These are phyloP conservation scores for Araneus ventricosus DNA, from an alignment of 1,140 invertebrate species.

Conservation along the genomic window DNA sequence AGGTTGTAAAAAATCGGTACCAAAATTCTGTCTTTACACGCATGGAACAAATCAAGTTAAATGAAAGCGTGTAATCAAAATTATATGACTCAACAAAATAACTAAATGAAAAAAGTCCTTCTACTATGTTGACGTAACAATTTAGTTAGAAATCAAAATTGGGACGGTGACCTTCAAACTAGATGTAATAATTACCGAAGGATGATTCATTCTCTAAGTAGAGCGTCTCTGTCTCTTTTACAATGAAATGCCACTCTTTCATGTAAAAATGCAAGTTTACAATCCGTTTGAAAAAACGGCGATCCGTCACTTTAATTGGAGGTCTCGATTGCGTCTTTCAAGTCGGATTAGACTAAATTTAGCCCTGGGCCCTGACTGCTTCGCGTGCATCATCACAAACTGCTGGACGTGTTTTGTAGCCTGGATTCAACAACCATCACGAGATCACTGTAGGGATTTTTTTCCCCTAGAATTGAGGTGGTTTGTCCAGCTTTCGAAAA, in stretches of 20 bases:
- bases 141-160: background rate
- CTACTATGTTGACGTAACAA: background rate
- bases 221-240: background rate
- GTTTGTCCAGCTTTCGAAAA: no score
- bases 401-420: no score
- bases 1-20: no score
- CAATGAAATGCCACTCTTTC: constrained; percentile 18
- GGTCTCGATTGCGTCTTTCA: background rate
- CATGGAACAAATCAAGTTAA: no score
- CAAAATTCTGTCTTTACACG: no score
- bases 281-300: background rate
- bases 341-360: background rate
- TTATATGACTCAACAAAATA: no score
- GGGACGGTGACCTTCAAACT: background rate
- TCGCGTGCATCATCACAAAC: no score
- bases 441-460: background rate
- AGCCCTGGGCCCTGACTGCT: background rate
- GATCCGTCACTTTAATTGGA: background rate
- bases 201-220: background rate
- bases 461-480: no score
- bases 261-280: background rate
- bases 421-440: background rate
- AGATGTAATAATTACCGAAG: background rate
- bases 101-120: no score
- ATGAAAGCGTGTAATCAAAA: no score